Evolutionary conservation across 2,888 invertebrate species (phyloP).

Genomic region (Terebella lapidaria): DNA sequence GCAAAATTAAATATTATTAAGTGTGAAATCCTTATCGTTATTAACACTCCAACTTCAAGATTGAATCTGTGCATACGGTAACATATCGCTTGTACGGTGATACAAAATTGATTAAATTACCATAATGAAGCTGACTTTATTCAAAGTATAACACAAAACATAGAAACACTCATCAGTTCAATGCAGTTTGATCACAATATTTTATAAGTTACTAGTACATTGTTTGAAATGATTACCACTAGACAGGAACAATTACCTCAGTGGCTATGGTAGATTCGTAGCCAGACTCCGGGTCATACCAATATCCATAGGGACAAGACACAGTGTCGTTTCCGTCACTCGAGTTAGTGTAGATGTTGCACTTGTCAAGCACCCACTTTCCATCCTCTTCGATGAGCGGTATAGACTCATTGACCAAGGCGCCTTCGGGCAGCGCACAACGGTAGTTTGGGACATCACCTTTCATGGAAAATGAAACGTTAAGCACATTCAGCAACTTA

Average conservation of each 20-base stretch:
- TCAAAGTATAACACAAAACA: no score
- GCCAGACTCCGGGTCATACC: conserved; percentile 10
- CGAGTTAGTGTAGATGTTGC: not conserved
- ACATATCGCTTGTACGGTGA: no score
- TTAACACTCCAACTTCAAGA: no score
- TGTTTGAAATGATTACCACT: not conserved
- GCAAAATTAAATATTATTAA: not conserved
- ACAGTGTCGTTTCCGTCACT: not conserved
- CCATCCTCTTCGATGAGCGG: not conserved
- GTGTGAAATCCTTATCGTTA: no score
- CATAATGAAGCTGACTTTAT: no score
- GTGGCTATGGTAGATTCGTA: conserved; percentile 12
- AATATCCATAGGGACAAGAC: conserved; percentile 8
- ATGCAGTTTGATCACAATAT: not conserved
- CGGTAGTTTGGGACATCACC: conserved; percentile 6
- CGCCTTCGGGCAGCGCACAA: conserved; percentile 5
- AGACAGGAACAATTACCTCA: conserved; percentile 5
- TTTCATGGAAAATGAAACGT: not conserved
- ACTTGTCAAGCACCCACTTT: not conserved
- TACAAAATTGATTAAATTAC: no score
- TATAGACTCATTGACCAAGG: conserved; percentile 4
- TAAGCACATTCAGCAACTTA: no score
- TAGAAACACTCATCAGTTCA: not conserved
- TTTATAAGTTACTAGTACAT: not conserved
- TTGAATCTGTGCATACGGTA: no score